Base-by-base conservation (phyloP, 2,113 vertebrate genomes). In the Ciconia boyciana region DNA sequence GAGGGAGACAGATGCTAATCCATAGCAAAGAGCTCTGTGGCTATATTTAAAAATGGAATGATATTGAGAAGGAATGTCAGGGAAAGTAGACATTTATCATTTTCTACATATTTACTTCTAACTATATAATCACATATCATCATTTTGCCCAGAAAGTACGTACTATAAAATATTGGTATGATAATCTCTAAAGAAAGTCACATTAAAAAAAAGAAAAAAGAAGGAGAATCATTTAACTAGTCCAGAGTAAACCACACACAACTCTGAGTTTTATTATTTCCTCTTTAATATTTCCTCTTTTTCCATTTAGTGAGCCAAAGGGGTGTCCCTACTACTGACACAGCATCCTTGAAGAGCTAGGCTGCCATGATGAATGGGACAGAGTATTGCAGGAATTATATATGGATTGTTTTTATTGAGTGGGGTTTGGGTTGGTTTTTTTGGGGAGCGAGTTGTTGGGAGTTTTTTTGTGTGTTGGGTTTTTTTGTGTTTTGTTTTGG, bases 1-100 rank as follows among this genome's bases (percentile, higher is more conserved):
- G 34, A 90, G 43, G 39, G 21, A 96, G 71, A 92, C 46, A 88
- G 88, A 62, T 92, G 49, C 5, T 88, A 93, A 92, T 32, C 77
- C 39, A 81, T 8, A 60, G n/a, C 41, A 86, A 51, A 84, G n/a
- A 86, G 41, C 22, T 78, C 54, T 58, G 39, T 54, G 24, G 10
- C 14, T 93, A 1, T 69, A 72, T 80, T 95, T 72, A 48, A 88
- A 95, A 93, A 44, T 13, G 1, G 54, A 65, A 19, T 64, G 68
- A 86, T 77, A 72, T 7, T 32, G 62, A 86, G 49, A 88, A 90
- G 29, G 52, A 87, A 51, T 60, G 74, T 78, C 61, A 87, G 16
- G n/a, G 15, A 44, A 78, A 70, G 51, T 1, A 93, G 51, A 34
- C 15, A 13, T 66, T 68, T 51, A 7, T 81, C 1, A 81, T 91